Conservation (phyloP, 2,113 vertebrate genomes). For the Platichthys flesus region DNA sequence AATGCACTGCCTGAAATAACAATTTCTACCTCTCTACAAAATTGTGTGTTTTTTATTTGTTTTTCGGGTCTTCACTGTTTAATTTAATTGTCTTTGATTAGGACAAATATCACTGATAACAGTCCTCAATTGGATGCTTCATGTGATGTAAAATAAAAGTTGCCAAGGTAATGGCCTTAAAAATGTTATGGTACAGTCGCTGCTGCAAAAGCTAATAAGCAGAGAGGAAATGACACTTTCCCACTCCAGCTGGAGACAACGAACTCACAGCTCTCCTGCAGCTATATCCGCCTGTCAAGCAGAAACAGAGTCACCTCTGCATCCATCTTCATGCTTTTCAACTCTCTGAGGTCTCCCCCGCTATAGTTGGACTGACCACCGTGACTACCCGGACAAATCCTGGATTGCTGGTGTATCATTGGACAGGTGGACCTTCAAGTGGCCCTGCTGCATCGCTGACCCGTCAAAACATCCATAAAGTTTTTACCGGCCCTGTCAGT, state of each 20-base stretch:
- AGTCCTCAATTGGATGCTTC: not conserved
- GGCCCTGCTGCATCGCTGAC: not conserved
- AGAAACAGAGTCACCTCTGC: not conserved
- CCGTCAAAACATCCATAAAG: conserved; percentile 9
- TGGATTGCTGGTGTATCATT: not conserved
- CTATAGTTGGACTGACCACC: not conserved
- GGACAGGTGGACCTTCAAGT: not conserved
- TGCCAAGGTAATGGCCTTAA: not conserved
- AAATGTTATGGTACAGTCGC: not conserved
- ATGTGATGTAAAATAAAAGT: not conserved
- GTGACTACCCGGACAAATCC: not conserved
- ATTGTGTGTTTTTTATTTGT: not conserved
- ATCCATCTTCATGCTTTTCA: conserved; percentile 9
- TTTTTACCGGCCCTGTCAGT: conserved; percentile 1
- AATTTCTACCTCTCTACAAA: not conserved
- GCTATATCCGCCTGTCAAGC: not conserved
- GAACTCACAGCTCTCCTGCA: not conserved
- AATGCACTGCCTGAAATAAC: not conserved
- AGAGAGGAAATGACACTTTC: not conserved
- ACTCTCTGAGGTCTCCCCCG: not conserved
- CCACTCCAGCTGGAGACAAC: not conserved
- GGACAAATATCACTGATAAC: not conserved
- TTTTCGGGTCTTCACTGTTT: not conserved
- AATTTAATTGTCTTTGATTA: not conserved
- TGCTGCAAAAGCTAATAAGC: not conserved